Evolutionary conservation across 2,797 vertebrate species (phyloP).

Genomic region (Labeo calbasu): DNA sequence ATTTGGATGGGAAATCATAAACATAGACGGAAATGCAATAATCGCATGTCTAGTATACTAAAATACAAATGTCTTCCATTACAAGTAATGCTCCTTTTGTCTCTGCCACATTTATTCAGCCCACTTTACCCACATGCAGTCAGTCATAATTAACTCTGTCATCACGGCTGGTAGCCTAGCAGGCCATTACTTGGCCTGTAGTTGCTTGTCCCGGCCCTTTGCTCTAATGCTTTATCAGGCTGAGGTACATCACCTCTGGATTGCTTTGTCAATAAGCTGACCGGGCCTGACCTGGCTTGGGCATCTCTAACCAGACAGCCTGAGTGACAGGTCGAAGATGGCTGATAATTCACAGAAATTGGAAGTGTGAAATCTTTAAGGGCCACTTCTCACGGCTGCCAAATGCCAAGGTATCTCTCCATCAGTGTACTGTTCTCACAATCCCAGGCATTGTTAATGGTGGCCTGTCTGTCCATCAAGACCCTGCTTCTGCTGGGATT

Average conservation of each 20-base stretch:
- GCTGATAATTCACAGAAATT: conserved; percentile 99
- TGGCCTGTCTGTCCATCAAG: conserved; percentile 95
- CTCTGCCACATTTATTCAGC: conserved; percentile 13
- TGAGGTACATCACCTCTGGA: conserved; percentile 87
- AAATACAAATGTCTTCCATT: conserved; percentile 3
- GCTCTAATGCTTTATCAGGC: conserved; percentile 88
- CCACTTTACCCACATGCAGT: background rate
- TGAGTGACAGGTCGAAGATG: conserved; percentile 96
- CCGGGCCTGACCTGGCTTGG: conserved; percentile 80
- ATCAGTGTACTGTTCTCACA: conserved; percentile 93
- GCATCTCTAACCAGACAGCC: conserved; percentile 88
- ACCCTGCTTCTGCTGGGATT: conserved; percentile 87
- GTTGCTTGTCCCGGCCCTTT: conserved; percentile 57
- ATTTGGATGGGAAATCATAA: background rate
- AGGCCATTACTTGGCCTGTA: conserved; percentile 19
- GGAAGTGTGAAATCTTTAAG: conserved; percentile 99
- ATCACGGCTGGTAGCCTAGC: conserved; percentile 23
- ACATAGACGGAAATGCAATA: background rate
- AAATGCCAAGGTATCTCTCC: conserved; percentile 98
- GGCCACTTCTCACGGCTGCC: conserved; percentile 91
- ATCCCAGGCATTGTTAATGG: conserved; percentile 93
- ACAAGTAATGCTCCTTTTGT: conserved; percentile 5
- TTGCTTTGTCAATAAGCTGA: conserved; percentile 98
- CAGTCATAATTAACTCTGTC: conserved; percentile 41
- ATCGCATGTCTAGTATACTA: background rate